Evolutionary conservation across 2,797 vertebrate genomes (phyloP), one percentile per base, ranked within the genome.

Genomic region (Acipenser ruthenus): DNA sequence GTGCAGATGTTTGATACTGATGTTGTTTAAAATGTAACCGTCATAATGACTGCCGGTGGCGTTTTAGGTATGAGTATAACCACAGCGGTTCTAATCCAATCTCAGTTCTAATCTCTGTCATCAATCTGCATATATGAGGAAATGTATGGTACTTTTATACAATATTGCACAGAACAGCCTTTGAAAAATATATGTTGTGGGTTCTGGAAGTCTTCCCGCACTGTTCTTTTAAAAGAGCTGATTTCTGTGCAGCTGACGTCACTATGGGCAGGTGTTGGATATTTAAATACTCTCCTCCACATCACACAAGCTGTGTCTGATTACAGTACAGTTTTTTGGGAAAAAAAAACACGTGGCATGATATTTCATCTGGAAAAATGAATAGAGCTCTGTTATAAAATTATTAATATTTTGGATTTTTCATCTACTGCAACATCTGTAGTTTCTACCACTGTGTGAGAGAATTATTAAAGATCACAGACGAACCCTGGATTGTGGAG

Each of bases 241-340:
- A 13, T 11, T 55, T 65, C 23, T 23, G 7, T 58, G 64, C 47
- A 55, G 23, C 23, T 53, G 23, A 65, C n/a, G 52, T 65, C 64
- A 65, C 6, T 47, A 37, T 8, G n/a, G 37, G 18, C 64, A 49
- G 52, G 52, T 47, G 18, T 49, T 56, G 51, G 37, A 65, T 50
- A 13, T 55, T 65, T 49, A 65, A 55, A 65, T 56, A 64, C 50
- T 23, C 13, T n/a, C n/a, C 49, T 64, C 50, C 18, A 3, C 50
- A 15, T 64, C 18, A 10, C n/a, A 15, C 15, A 47, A 13, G n/a
- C 52, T 11, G 3, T 12, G 37, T 37, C 55, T 65, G 50, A 51
- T 8, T 65, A n/a, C 52, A 47, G 51, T 13, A 11, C 4, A 37
- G 37, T 37, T 37, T 37, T 37, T 4, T n/a, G n/a, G 55, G 10